Evolutionary conservation across 2,888 invertebrate genomes (phyloP), one percentile per base, ranked within the genome.

Genomic region (Eilema griseolum): DNA sequence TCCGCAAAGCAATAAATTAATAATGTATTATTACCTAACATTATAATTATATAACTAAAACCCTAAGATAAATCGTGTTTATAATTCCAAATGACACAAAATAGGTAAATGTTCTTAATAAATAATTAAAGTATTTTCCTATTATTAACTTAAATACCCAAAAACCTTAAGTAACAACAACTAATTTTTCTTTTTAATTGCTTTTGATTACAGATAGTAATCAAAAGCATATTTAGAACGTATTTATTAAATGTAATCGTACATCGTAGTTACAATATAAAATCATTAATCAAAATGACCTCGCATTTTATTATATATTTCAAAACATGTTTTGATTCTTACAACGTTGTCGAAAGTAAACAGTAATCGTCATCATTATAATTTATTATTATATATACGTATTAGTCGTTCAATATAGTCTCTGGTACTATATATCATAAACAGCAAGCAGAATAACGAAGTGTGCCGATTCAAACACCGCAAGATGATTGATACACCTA

Each of bases 401-500:
- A 16, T 31, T 33, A 31, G 24, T 65, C 16, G 10, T 33, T 65
- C 33, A n/a, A 33, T 24, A n/a, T 65, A 65, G 10, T 56, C 8
- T 16, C 11, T 33, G 23, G 8, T 33, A 33, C 61, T 14, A 41
- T 52, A 60, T 31, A 66, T 63, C 31, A 28, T 28, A 63, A 56
- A 70, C 14, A 65, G 28, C 52, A 24, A 52, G 5, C 20, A 0
- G 72, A 71, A 72, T 72, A 75, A 75, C 78, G 68, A 69, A 76
- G 68, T 75, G 64, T 28, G 46, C 28, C 37, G 73, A 52, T 73
- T 70, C 33, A 68, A n/a, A 78, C 67, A 77, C 69, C 72, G 67
- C 46, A 69, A 59, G 64, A 73, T 83, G 81, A 82, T 81, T 83
- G 72, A 83, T 77, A 66, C 77, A 72, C 69, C 60, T 72, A 79